phyloP scores from a whole-genome alignment of 2,888 invertebrate genomes.

The Pandemis corylana region DNA sequence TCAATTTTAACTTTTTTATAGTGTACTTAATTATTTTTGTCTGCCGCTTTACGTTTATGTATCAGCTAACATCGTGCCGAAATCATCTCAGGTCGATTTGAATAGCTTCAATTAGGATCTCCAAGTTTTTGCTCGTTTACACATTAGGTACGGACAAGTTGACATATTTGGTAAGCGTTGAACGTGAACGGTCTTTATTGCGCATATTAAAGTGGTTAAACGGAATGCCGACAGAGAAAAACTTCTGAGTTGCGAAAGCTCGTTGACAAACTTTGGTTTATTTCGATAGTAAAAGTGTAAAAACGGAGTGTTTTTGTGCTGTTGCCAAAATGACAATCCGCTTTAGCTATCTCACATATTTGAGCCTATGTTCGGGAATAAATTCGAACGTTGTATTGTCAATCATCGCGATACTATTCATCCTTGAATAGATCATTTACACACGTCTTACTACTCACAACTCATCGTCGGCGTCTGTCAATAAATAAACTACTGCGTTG shows the following conservation, averaged over 20 bases:
- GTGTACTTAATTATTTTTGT: conserved; percentile 3
- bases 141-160: conserved; percentile 64
- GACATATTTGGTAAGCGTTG: conserved; percentile 66
- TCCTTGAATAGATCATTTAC: conserved; percentile 36
- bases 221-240: conserved; percentile 58
- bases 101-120: conserved; percentile 49
- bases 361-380: not conserved
- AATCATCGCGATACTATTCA: conserved; percentile 20
- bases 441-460: conserved; percentile 10
- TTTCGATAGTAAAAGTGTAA: not conserved
- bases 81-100: conserved; percentile 42
- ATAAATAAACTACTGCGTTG: conserved; percentile 29
- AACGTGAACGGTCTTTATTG: conserved; percentile 57
- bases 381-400: conserved; percentile 24
- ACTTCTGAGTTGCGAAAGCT: conserved; percentile 24
- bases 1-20: not conserved
- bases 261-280: not conserved
- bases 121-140: conserved; percentile 60
- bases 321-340: not conserved
- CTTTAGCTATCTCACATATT: not conserved
- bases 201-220: conserved; percentile 50
- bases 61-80: conserved; percentile 25
- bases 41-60: not conserved
- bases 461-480: conserved; percentile 23
- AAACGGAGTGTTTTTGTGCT: not conserved